phyloP scores from a whole-genome alignment of 2,888 invertebrate genomes.

The Drosophila flavopinicola region DNA sequence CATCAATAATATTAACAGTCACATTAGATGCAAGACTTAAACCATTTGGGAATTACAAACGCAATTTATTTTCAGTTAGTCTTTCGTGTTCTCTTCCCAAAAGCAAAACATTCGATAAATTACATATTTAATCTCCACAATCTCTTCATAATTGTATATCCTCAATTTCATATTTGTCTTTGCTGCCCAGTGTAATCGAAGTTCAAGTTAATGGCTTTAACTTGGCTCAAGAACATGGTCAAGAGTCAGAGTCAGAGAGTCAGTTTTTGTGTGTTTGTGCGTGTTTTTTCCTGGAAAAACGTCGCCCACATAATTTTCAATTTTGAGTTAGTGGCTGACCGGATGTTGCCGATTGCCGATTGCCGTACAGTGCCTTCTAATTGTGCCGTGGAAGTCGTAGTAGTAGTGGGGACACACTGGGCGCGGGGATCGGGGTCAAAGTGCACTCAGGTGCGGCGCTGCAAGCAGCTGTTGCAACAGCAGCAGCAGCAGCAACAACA shows the following conservation, averaged over 20 bases:
- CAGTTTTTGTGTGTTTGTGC: slow-evolving; percentile 47
- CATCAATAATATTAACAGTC: too few relatives aligned
- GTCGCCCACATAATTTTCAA: slow-evolving; percentile 79
- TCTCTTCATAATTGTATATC: too few relatives aligned
- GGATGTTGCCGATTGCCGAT: slow-evolving; percentile 72
- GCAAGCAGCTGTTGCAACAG: slow-evolving; percentile 37
- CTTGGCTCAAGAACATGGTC: slow-evolving; percentile 66
- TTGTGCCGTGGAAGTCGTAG: slow-evolving; percentile 25
- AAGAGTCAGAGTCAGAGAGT: slow-evolving; percentile 52
- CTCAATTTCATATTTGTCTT: neutral
- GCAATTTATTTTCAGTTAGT: too few relatives aligned
- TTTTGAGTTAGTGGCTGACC: slow-evolving; percentile 71
- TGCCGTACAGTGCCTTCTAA: slow-evolving; percentile 40
- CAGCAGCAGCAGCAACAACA: slow-evolving; percentile 22
- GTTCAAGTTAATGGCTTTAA: slow-evolving; percentile 67
- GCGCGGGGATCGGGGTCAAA: slow-evolving; percentile 47
- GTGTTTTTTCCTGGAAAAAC: slow-evolving; percentile 73
- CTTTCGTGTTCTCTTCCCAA: too few relatives aligned
- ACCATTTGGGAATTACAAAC: too few relatives aligned
- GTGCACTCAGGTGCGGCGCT: slow-evolving; percentile 70
- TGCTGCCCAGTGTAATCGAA: slow-evolving; percentile 60
- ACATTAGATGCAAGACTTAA: too few relatives aligned
- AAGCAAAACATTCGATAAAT: too few relatives aligned
- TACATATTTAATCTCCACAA: neutral
- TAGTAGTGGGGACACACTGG: slow-evolving; percentile 1